Conservation (phyloP, 2,888 invertebrate species). For the Ormyrus rosae region DNA sequence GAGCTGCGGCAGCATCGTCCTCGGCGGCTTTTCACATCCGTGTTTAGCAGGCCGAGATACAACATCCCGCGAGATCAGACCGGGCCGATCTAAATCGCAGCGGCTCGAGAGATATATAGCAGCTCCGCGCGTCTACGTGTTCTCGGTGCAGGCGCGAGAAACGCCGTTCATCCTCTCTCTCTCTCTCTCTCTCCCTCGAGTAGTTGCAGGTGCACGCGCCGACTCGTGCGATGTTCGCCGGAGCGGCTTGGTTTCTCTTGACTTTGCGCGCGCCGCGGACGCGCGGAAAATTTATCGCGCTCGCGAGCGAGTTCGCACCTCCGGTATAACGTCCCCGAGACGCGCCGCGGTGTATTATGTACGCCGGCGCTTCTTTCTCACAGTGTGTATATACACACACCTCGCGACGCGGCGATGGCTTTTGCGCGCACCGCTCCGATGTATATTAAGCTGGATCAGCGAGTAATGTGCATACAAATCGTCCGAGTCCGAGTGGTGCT, state of each 20-base stretch:
- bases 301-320: slow-evolving; percentile 19
- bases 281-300: slow-evolving; percentile 51
- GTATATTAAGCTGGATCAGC: slow-evolving; percentile 29
- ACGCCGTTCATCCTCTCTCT: slow-evolving; percentile 42
- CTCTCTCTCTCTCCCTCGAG: neutral
- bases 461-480: slow-evolving; percentile 44
- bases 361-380: slow-evolving; percentile 22
- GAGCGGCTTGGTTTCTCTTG: neutral
- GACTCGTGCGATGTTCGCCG: neutral
- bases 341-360: slow-evolving; percentile 30
- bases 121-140: neutral
- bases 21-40: slow-evolving; percentile 46
- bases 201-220: slow-evolving; percentile 40
- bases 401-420: neutral
- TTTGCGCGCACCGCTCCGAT: slow-evolving; percentile 7
- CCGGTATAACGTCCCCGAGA: neutral
- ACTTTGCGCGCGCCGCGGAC: slow-evolving; percentile 20
- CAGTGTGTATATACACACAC: neutral
- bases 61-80: slow-evolving; percentile 14
- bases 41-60: slow-evolving; percentile 41
- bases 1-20: neutral
- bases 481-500: neutral
- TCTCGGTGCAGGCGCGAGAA: neutral
- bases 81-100: slow-evolving; percentile 36
- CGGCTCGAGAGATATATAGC: slow-evolving; percentile 40